These are phyloP conservation scores for Cataglyphis albicans DNA, from an alignment of 2,888 invertebrate species.

Conservation along the genomic window DNA sequence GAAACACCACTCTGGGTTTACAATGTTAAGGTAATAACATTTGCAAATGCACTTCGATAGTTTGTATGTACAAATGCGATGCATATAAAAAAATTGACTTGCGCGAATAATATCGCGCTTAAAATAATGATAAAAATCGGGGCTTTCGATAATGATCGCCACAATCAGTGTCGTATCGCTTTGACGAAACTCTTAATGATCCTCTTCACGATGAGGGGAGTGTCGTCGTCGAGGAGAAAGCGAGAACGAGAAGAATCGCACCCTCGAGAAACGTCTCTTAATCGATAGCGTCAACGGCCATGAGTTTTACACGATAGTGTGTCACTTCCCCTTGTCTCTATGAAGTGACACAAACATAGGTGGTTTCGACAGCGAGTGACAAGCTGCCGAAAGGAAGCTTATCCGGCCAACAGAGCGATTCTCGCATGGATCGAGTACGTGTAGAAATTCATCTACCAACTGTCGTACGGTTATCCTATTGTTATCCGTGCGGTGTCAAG, in stretches of 20 bases:
- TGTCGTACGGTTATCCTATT: constrained; percentile 38
- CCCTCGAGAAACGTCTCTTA: constrained; percentile 79
- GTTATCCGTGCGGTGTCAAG: constrained; percentile 53
- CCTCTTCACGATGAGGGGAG: constrained; percentile 65
- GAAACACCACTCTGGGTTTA: constrained; percentile 96
- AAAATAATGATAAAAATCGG: neutral
- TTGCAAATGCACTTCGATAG: neutral
- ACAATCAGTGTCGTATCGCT: constrained; percentile 43
- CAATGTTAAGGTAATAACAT: constrained; percentile 89
- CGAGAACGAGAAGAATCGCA: constrained; percentile 67
- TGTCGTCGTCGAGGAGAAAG: constrained; percentile 43
- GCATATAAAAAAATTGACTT: neutral
- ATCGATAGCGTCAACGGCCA: constrained; percentile 83
- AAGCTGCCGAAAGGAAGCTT: constrained; percentile 46
- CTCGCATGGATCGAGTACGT: constrained; percentile 19
- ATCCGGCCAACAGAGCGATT: constrained; percentile 17
- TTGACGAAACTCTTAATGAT: constrained; percentile 79
- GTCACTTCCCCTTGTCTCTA: constrained; percentile 16
- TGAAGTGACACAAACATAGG: constrained; percentile 1
- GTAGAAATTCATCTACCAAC: constrained; percentile 37
- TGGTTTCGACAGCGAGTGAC: constrained; percentile 54
- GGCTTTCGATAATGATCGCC: constrained; percentile 31
- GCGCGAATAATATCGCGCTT: neutral
- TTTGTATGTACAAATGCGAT: neutral
- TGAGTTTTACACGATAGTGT: constrained; percentile 67